Evolutionary conservation across 2,888 invertebrate genomes (phyloP).

Genomic region (Lathronympha strigana): DNA sequence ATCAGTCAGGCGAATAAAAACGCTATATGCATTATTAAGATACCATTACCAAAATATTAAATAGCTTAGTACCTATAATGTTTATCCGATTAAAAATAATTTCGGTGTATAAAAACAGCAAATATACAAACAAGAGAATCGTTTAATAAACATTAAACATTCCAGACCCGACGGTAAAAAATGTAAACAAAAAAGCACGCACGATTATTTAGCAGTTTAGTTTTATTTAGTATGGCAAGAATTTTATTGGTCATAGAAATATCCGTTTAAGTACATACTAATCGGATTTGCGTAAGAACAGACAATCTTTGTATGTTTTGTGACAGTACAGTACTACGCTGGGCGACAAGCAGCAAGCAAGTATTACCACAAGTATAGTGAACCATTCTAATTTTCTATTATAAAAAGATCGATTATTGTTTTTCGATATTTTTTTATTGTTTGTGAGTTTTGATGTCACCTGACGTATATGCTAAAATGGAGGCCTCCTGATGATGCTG

Average conservation of each 20-base stretch:
- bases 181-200: slow-evolving; percentile 27
- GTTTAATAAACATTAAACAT: slow-evolving; percentile 38
- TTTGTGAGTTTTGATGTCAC: no score
- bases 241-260: not conserved
- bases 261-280: not conserved
- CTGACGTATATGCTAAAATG: no score
- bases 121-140: slow-evolving; percentile 31
- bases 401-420: no score
- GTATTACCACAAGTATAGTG: no score
- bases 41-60: slow-evolving; percentile 21
- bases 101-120: slow-evolving; percentile 18
- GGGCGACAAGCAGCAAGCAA: no score
- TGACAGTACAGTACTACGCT: no score
- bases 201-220: slow-evolving; percentile 24
- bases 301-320: not conserved
- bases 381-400: no score
- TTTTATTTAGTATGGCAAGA: not conserved
- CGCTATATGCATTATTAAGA: slow-evolving; percentile 21
- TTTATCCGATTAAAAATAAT: slow-evolving; percentile 36
- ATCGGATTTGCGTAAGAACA: no score
- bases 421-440: no score
- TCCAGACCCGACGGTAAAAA: slow-evolving; percentile 21
- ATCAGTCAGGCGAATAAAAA: slow-evolving; percentile 20
- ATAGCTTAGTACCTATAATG: slow-evolving; percentile 27
- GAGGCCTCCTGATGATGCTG: no score